Base-by-base conservation (phyloP, 2,888 invertebrate species). In the Eupithecia inturbata region DNA sequence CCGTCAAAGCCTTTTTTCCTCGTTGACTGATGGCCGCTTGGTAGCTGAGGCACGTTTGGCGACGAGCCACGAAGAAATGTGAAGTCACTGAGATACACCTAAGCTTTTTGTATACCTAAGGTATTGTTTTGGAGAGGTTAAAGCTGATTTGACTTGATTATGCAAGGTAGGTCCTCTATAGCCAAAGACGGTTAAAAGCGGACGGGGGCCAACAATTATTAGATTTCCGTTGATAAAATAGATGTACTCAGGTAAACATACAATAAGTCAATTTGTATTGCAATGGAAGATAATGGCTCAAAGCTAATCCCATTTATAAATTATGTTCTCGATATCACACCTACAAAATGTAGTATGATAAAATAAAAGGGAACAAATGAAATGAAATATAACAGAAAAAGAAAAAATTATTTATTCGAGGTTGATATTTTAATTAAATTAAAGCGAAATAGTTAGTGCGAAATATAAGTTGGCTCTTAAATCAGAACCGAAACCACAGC, bases 1-100 rank as follows among this genome's bases (percentile, higher is more conserved):
- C 69, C 78, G 71, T 70, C 76, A 73, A 79, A 79, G 76, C 71
- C 74, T 74, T 80, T 80, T 80, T 78, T 74, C 70, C 62, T 81
- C 78, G 77, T 77, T 81, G 82, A 82, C 73, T 76, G 82, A 82
- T 81, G 82, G 77, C 79, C 78, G 78, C 77, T 78, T 77, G 70
- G 77, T 76, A 77, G 69, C 75, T 39, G 69, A 73, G 71, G 78
- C 80, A 78, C 78, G 78, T 79, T 76, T 81, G 79, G 78, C 80
- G 68, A 70, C 67, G 72, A 72, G 80, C 78, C 80, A 79, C 77
- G n/a, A 76, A 26, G 26, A 57, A 39, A 57, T 26, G 12, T 26
- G 26, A 26, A 57, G 26, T 26, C 57, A 12, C 10, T 53, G 22
- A 53, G n/a, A 53, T 53, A 53, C n/a, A 10, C 12, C 26, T 4